phyloP scores from a whole-genome alignment of 2,113 vertebrate species.

The human (Homo sapiens) region GRCh38 chr16:27905501-27906000 shows the following conservation, averaged over 20 bases:
- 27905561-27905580: too few relatives aligned
- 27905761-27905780: too few relatives aligned
- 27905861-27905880: background rate
- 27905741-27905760: accelerated
- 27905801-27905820: background rate
- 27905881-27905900: background rate
- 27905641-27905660: background rate
- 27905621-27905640: background rate
- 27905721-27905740: background rate
- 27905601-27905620: background rate
- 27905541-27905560: too few relatives aligned
- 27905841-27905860: background rate
- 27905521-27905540: too few relatives aligned
- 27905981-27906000: constrained; percentile 76
- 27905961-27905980: constrained; percentile 58
- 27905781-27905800: background rate
- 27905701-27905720: background rate
- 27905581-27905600: too few relatives aligned
- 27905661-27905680: background rate
- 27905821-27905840: background rate
- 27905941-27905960: constrained; percentile 47
- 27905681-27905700: background rate
- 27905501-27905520: too few relatives aligned
- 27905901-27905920: constrained; percentile 13
- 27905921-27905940: constrained; percentile 71